phyloP scores from a whole-genome alignment of 2,888 invertebrate genomes.

The Leptogaster cylindrica region DNA sequence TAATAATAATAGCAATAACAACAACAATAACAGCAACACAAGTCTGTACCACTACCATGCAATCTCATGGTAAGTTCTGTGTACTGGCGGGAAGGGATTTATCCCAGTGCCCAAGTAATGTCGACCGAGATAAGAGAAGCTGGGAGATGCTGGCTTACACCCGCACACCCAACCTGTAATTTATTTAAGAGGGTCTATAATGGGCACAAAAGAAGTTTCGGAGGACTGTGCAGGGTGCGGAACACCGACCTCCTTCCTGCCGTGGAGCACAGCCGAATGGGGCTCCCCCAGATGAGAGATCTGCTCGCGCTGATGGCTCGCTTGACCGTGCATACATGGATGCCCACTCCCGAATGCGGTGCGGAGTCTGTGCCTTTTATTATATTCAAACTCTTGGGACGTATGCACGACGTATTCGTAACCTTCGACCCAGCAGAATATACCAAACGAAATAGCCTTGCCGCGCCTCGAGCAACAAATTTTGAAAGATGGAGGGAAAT shows the following conservation, averaged over 20 bases:
- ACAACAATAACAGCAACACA: neutral
- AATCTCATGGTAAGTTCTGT: constrained; percentile 12
- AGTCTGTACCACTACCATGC: constrained; percentile 21
- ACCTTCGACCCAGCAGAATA: constrained; percentile 49
- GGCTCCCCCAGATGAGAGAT: constrained; percentile 3
- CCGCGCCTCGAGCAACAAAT: constrained; percentile 47
- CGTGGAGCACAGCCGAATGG: constrained; percentile 1
- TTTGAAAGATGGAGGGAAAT: constrained; percentile 46
- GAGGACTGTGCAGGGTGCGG: constrained; percentile 26
- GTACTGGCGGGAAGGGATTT: constrained; percentile 10
- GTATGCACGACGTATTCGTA: constrained; percentile 48
- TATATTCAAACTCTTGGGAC: constrained; percentile 23
- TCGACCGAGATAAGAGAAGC: constrained; percentile 25
- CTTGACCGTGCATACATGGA: constrained; percentile 16
- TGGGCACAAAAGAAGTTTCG: constrained; percentile 23
- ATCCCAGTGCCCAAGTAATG: constrained; percentile 26
- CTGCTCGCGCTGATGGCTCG: constrained; percentile 10
- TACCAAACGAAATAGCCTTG: constrained; percentile 45
- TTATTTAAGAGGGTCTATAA: constrained; percentile 38
- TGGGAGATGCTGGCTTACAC: constrained; percentile 36
- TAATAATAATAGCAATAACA: constrained; percentile 40
- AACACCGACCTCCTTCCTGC: constrained; percentile 8
- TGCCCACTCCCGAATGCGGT: constrained; percentile 34
- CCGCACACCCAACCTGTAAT: constrained; percentile 47
- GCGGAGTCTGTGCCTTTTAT: neutral